Conservation (phyloP, 2,797 vertebrate genomes). For the Leuciscus waleckii region DNA sequence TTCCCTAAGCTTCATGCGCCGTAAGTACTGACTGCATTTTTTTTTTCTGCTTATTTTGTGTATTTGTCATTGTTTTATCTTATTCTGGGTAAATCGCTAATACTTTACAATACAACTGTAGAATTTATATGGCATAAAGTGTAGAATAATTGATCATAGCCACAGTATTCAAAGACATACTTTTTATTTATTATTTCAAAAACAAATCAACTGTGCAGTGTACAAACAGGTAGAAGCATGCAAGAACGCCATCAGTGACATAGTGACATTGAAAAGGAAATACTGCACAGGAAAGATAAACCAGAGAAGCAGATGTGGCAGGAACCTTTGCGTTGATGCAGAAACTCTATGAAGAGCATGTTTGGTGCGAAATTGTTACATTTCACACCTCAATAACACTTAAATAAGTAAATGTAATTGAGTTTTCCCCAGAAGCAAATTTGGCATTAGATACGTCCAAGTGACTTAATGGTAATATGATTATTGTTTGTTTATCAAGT, state of each 20-base stretch:
- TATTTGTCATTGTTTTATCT: background rate
- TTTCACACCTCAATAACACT: constrained; percentile 30
- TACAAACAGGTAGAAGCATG: background rate
- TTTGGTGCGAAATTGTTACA: constrained; percentile 10
- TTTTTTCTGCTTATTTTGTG: background rate
- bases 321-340: constrained; percentile 49
- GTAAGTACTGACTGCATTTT: constrained; percentile 78
- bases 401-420: background rate
- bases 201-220: background rate
- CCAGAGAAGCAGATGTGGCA: constrained; percentile 57
- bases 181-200: background rate
- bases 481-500: background rate
- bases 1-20: constrained; percentile 91
- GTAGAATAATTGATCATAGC: background rate
- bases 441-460: background rate
- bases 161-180: background rate
- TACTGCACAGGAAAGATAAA: constrained; percentile 55
- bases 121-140: background rate
- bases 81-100: background rate
- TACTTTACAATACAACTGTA: background rate
- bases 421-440: background rate
- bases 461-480: background rate
- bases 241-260: background rate
- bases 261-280: constrained; percentile 52
- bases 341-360: background rate